Conservation (phyloP, 23 tunicate species). For the Diplosoma virens region DNA sequence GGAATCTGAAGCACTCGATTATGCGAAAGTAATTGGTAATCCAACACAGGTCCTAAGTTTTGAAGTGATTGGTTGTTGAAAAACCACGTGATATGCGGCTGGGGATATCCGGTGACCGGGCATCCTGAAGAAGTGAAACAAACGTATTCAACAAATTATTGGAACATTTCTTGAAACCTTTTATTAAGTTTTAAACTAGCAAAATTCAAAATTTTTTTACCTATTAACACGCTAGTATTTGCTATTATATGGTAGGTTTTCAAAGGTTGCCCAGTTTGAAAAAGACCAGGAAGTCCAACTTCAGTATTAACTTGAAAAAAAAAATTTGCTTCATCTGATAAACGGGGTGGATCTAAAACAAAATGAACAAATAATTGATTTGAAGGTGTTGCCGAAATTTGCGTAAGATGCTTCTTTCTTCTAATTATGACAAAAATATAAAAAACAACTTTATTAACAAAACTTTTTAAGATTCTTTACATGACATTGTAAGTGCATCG, state of each 20-base stretch:
- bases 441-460: no score
- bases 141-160: not conserved
- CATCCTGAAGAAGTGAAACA: slow-evolving; percentile 41
- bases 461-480: no score
- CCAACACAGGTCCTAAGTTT: slow-evolving; percentile 23
- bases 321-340: not conserved
- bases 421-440: no score
- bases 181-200: not conserved
- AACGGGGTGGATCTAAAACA: no score
- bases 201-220: no score
- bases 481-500: no score
- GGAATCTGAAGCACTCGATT: slow-evolving; percentile 47
- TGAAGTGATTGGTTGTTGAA: slow-evolving; percentile 34
- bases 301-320: not conserved
- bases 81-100: slow-evolving; percentile 41
- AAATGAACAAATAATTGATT: no score
- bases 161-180: not conserved
- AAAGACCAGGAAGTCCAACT: slow-evolving; percentile 5
- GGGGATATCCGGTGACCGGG: slow-evolving; percentile 62
- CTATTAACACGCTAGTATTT: slow-evolving; percentile 26
- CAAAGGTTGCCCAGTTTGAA: not conserved
- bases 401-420: no score
- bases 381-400: no score
- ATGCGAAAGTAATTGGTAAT: slow-evolving; percentile 42
- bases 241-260: slow-evolving; percentile 8